Conservation (phyloP, 2,113 vertebrate genomes). For the Calyptommatus sinebrachiatus region DNA sequence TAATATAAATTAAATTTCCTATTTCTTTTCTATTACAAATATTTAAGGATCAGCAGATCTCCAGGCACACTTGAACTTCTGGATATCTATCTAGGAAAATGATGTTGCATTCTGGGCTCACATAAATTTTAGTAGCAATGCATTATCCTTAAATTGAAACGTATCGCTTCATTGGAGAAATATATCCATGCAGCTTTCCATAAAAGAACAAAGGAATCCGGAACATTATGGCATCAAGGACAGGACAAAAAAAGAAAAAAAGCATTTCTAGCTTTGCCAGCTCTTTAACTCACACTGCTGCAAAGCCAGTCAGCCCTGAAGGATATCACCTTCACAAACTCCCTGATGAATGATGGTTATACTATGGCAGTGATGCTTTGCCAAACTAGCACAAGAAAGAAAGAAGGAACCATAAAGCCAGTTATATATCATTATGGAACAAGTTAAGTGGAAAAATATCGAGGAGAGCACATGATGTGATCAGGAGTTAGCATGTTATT, state of each 20-base stretch:
- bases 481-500: too few species aligned
- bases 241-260: slow-evolving; percentile 6
- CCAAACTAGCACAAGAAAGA: slow-evolving; percentile 18
- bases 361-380: slow-evolving; percentile 13
- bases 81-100: not conserved
- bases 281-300: not conserved
- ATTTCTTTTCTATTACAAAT: not conserved
- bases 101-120: not conserved
- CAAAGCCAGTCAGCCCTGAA: slow-evolving; percentile 3
- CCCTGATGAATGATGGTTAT: not conserved
- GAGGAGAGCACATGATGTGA: too few species aligned
- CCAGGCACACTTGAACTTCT: too few species aligned
- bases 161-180: slow-evolving; percentile 27
- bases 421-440: not conserved
- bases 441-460: too few species aligned
- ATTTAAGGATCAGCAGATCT: not conserved
- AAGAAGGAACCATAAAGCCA: not conserved
- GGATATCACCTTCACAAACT: slow-evolving; percentile 11
- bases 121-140: not conserved
- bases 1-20: not conserved
- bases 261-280: not conserved
- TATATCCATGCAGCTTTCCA: not conserved
- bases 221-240: slow-evolving; percentile 18
- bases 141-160: not conserved
- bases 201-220: not conserved